A percentile compares a stretch with the other conserved stretches of the same genome.
phyloP scores from a whole-genome alignment of 2,113 vertebrate genomes.

The Pipra filicauda region DNA sequence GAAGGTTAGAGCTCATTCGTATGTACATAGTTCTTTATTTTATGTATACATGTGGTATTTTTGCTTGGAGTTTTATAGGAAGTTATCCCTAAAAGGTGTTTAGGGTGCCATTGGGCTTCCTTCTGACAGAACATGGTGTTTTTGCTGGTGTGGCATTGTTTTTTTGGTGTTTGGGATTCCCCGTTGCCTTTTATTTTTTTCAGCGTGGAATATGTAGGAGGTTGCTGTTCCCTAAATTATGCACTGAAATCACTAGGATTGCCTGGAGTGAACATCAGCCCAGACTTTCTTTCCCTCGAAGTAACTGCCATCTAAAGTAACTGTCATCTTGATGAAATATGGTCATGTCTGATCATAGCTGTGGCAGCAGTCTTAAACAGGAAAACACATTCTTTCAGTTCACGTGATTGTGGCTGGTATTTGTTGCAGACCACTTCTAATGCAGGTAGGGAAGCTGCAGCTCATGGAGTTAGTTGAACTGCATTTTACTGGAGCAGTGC shows the following conservation, averaged over 20 bases:
- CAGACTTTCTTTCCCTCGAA: background rate
- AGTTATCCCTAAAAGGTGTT: background rate
- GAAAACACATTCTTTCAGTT: background rate
- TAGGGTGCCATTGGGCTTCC: background rate
- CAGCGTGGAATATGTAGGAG: fast-evolving
- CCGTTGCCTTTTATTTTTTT: background rate
- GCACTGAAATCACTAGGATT: background rate
- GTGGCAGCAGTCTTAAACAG: background rate
- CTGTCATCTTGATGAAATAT: background rate
- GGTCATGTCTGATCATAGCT: background rate
- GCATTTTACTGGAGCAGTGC: background rate
- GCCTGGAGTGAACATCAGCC: background rate
- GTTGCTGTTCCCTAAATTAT: background rate
- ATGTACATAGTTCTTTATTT: background rate
- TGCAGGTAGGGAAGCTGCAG: background rate
- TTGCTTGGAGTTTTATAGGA: background rate
- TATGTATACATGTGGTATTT: background rate
- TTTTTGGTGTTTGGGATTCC: background rate
- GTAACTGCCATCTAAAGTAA: background rate
- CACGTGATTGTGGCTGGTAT: background rate
- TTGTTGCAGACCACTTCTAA: background rate
- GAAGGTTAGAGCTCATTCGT: background rate
- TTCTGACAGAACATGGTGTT: background rate
- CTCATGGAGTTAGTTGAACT: background rate
- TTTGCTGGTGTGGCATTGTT: background rate